A percentile compares a stretch with the other conserved stretches of the same genome.
Evolutionary conservation across 2,797 vertebrate species (phyloP).

Genomic region (Tapirus indicus): DNA sequence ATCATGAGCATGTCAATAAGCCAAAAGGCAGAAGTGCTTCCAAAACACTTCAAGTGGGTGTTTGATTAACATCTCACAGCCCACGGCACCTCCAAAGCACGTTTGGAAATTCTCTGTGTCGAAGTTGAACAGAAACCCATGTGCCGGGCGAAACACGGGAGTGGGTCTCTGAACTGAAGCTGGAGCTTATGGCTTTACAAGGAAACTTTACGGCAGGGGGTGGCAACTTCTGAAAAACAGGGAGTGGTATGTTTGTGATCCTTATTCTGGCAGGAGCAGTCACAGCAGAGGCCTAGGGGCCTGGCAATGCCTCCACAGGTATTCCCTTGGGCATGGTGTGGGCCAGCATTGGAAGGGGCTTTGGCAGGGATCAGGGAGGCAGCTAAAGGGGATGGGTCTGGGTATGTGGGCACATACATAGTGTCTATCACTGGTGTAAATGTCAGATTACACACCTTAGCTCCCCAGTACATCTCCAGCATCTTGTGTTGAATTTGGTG

Average conservation of each 20-base stretch:
- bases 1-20: constrained; percentile 18
- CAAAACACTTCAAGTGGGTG: neutral
- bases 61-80: constrained; percentile 54
- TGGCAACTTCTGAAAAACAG: neutral
- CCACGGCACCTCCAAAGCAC: neutral
- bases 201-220: neutral
- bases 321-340: neutral
- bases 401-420: neutral
- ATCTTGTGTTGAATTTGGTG: neutral
- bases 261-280: neutral
- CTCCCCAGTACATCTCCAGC: neutral
- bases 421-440: neutral
- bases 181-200: constrained; percentile 6
- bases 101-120: constrained; percentile 32
- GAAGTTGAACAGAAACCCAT: constrained; percentile 8
- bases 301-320: neutral
- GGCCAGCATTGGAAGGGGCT: neutral
- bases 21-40: constrained; percentile 10
- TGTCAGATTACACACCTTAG: neutral
- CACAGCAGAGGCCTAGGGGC: neutral
- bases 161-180: neutral
- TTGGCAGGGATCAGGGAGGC: neutral
- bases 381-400: neutral
- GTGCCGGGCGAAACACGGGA: neutral
- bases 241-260: neutral